phyloP scores from a whole-genome alignment of 2,113 vertebrate genomes.

The Tapirus terrestris region DNA sequence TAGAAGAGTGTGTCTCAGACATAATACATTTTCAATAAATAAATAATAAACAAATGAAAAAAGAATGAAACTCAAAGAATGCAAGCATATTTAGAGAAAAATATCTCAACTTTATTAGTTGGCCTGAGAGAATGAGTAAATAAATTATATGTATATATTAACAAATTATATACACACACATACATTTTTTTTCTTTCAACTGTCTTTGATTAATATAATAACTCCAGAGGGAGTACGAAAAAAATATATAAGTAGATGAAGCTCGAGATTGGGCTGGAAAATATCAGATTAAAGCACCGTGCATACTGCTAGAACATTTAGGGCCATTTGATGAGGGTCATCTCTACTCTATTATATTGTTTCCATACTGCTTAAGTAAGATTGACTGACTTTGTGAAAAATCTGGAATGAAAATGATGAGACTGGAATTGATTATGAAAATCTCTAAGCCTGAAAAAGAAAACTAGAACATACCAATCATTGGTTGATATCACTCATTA shows the following conservation, averaged over 20 bases:
- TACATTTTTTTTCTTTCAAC: neutral
- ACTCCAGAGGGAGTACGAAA: neutral
- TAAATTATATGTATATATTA: neutral
- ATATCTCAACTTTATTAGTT: neutral
- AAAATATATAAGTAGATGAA: neutral
- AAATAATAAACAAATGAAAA: neutral
- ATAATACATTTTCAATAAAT: neutral
- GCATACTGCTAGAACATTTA: neutral
- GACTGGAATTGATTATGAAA: conserved; percentile 53
- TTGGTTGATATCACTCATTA: conserved; percentile 64
- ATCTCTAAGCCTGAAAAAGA: conserved; percentile 57
- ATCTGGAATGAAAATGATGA: conserved; percentile 59
- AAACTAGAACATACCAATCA: conserved; percentile 65
- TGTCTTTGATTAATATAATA: neutral
- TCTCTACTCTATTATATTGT: neutral
- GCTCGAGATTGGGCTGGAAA: neutral
- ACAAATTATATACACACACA: neutral
- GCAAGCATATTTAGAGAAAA: neutral
- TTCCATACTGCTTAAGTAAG: neutral
- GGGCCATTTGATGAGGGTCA: neutral
- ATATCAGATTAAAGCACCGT: neutral
- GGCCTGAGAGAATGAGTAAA: neutral
- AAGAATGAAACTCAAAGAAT: neutral
- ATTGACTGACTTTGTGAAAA: conserved; percentile 36
- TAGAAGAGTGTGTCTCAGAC: neutral